phyloP scores from a whole-genome alignment of 2,113 vertebrate genomes.

The Podiceps cristatus region DNA sequence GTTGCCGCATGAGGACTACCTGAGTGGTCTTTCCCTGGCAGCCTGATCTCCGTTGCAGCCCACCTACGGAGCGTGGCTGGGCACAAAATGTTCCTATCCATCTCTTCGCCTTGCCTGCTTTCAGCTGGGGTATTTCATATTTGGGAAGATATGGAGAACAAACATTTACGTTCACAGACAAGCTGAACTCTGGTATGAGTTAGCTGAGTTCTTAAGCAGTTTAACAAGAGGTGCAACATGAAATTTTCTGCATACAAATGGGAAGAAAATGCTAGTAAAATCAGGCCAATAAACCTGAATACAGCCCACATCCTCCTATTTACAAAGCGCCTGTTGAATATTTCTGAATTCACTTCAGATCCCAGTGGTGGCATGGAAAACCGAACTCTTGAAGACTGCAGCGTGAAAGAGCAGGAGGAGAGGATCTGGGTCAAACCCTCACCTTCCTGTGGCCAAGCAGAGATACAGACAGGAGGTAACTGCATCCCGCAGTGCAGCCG shows the following conservation, averaged over 20 bases:
- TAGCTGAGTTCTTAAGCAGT: not conserved
- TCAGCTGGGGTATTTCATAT: not conserved
- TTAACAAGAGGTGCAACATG: not conserved
- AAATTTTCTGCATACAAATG: not conserved
- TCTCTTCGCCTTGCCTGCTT: not conserved
- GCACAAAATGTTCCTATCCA: not conserved
- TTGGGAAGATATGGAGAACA: not conserved
- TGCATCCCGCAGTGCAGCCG: not conserved
- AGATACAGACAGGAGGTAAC: not conserved
- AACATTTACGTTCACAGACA: not conserved
- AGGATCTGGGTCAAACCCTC: not conserved
- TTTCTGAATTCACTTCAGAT: not conserved
- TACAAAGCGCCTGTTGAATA: not conserved
- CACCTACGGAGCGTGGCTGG: rapidly evolving
- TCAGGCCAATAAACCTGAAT: not conserved
- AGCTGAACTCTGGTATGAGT: not conserved
- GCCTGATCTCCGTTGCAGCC: not conserved
- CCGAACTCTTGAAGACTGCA: not conserved
- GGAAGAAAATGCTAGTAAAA: not conserved
- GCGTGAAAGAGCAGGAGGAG: not conserved
- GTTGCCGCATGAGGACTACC: not conserved
- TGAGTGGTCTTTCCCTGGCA: not conserved
- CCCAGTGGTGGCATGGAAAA: not conserved
- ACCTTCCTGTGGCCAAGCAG: not conserved
- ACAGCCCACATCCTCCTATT: not conserved